Evolutionary conservation across 2,888 invertebrate genomes (phyloP).

Genomic region (Agriopis marginaria): DNA sequence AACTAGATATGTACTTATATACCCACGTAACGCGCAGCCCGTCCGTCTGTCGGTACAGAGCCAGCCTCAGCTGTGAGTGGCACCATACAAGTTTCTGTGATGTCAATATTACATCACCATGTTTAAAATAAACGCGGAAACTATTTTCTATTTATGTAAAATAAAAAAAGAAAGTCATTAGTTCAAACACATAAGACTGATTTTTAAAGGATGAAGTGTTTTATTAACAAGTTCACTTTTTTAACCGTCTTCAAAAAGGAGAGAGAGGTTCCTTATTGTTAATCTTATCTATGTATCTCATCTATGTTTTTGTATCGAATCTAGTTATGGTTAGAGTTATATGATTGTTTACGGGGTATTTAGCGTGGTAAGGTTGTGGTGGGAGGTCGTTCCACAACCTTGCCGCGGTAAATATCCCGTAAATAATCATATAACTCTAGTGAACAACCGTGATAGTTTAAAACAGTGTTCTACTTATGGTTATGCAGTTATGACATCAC

Average conservation of each 20-base stretch:
- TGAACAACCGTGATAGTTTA: too few species aligned
- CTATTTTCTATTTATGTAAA: conserved; percentile 34
- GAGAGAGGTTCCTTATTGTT: too few species aligned
- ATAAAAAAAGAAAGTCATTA: conserved; percentile 21
- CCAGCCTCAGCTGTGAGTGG: conserved; percentile 31
- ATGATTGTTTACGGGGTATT: too few species aligned
- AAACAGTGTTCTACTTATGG: neutral
- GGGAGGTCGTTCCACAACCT: too few species aligned
- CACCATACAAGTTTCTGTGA: conserved; percentile 27
- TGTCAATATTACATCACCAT: conserved; percentile 44
- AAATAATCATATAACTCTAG: too few species aligned
- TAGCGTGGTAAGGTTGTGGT: too few species aligned
- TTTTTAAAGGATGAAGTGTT: neutral
- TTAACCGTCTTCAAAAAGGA: neutral
- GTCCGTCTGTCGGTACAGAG: neutral
- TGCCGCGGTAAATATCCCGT: too few species aligned
- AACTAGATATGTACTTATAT: conserved; percentile 27
- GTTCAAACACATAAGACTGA: neutral
- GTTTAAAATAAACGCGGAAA: conserved; percentile 35
- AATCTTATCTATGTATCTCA: neutral
- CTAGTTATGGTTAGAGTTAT: neutral
- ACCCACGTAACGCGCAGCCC: conserved; percentile 4
- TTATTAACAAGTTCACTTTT: neutral
- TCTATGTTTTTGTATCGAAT: neutral
- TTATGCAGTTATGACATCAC: neutral